Conservation (phyloP, 2,113 vertebrate species). For the Urocynchramus pylzowi region DNA sequence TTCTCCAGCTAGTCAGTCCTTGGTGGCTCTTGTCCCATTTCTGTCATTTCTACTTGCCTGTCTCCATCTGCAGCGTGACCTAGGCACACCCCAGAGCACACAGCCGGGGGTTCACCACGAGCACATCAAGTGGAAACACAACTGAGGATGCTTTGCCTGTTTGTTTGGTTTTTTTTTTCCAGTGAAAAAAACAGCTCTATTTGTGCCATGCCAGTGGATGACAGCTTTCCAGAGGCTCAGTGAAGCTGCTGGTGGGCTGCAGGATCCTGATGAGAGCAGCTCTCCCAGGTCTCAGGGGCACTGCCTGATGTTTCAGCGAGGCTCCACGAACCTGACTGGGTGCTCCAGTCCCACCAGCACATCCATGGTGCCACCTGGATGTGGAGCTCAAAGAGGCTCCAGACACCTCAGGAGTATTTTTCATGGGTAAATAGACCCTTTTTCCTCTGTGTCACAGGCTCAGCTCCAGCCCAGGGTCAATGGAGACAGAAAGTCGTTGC, state of each 20-base stretch:
- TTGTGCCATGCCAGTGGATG: neutral
- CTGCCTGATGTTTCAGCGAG: accelerated
- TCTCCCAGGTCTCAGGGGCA: neutral
- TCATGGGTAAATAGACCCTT: neutral
- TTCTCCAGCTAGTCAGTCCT: neutral
- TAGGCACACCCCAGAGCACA: accelerated
- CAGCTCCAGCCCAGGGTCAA: neutral
- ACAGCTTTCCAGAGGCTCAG: neutral
- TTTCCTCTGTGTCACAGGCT: neutral
- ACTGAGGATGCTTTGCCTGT: neutral
- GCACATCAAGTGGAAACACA: neutral
- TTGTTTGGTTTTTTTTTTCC: too few relatives aligned
- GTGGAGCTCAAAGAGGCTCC: neutral
- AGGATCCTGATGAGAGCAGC: neutral
- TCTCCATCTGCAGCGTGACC: neutral
- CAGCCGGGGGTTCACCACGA: neutral
- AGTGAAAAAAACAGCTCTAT: neutral
- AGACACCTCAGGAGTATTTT: neutral
- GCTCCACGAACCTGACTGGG: neutral
- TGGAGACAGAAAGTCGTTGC: neutral
- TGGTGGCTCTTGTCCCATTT: neutral
- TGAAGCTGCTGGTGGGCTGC: neutral
- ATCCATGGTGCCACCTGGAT: neutral
- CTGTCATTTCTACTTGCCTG: neutral
- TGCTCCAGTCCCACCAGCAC: neutral